phyloP scores from a whole-genome alignment of 2,797 vertebrate species.

The Molossus molossus region DNA sequence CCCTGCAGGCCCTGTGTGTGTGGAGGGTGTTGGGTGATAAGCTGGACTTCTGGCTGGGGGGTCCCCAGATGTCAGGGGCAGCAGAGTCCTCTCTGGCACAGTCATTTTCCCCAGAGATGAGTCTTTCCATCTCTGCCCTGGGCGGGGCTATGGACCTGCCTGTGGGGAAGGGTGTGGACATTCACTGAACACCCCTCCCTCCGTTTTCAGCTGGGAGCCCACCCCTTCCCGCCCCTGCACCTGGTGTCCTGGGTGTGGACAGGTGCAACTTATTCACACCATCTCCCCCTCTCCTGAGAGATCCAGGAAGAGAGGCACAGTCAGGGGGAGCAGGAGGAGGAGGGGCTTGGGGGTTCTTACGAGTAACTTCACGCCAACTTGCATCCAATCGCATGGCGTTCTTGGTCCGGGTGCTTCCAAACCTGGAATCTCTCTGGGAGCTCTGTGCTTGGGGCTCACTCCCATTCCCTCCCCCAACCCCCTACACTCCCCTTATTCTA shows the following conservation, averaged over 20 bases:
- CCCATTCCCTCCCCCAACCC: no score
- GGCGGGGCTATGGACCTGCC: not conserved
- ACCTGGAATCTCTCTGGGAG: not conserved
- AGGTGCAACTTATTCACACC: not conserved
- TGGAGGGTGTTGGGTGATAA: not conserved
- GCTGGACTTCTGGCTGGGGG: not conserved
- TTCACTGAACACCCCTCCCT: not conserved
- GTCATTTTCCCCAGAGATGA: not conserved
- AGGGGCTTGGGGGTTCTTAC: not conserved
- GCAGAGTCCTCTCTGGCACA: not conserved
- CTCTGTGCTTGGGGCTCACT: not conserved
- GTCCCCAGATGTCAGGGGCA: not conserved
- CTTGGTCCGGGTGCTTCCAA: not conserved
- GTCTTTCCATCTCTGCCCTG: not conserved
- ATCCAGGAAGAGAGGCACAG: not conserved
- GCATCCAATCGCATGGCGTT: not conserved
- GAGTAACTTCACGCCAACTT: not conserved
- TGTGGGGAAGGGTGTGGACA: no score
- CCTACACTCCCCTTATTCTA: not conserved
- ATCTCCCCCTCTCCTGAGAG: not conserved
- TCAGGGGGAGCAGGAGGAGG: not conserved
- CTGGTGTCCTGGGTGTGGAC: not conserved
- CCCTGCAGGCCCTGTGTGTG: accelerated
- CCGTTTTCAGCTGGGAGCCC: not conserved
- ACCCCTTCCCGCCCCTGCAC: no score